A percentile compares a stretch with the other conserved stretches of the same genome.
Evolutionary conservation across 1,140 invertebrate genomes (phyloP).

Genomic region (Orius insidiosus): DNA sequence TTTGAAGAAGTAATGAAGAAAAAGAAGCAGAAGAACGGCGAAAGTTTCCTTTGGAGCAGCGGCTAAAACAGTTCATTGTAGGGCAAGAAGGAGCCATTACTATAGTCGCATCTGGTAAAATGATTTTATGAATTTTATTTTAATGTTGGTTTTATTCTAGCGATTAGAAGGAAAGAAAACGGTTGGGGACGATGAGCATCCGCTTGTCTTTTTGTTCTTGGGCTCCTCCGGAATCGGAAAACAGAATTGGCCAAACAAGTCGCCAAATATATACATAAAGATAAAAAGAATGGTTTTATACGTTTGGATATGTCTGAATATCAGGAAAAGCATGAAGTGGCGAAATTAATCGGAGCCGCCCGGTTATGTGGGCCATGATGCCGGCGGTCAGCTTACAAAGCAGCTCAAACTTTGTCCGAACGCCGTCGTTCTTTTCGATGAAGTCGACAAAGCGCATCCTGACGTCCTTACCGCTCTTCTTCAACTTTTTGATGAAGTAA

Average conservation of each 20-base stretch:
- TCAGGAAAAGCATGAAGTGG: constrained; percentile 81
- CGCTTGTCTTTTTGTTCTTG: constrained; percentile 79
- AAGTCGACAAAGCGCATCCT: constrained; percentile 91
- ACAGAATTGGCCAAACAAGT: constrained; percentile 83
- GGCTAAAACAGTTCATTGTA: constrained; percentile 68
- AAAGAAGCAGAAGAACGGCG: constrained; percentile 64
- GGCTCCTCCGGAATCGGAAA: constrained; percentile 91
- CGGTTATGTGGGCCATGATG: constrained; percentile 85
- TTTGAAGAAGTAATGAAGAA: constrained; percentile 30
- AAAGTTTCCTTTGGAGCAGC: constrained; percentile 73
- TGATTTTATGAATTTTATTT: constrained; percentile 1
- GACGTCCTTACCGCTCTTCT: constrained; percentile 82
- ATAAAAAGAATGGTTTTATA: constrained; percentile 63
- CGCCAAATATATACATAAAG: constrained; percentile 67
- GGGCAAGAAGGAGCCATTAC: constrained; percentile 80
- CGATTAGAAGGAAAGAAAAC: constrained; percentile 81
- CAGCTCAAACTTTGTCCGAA: constrained; percentile 58
- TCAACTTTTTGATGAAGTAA: constrained; percentile 85
- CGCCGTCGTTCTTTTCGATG: constrained; percentile 87
- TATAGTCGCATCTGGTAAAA: constrained; percentile 58
- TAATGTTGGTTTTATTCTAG: constrained; percentile 27
- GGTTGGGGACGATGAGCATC: constrained; percentile 85
- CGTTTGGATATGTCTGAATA: constrained; percentile 92
- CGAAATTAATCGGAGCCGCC: constrained; percentile 88
- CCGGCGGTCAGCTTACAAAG: constrained; percentile 83